Base-by-base conservation (phyloP, 2,797 vertebrate species). In the Gymnoscopelus microlampas region DNA sequence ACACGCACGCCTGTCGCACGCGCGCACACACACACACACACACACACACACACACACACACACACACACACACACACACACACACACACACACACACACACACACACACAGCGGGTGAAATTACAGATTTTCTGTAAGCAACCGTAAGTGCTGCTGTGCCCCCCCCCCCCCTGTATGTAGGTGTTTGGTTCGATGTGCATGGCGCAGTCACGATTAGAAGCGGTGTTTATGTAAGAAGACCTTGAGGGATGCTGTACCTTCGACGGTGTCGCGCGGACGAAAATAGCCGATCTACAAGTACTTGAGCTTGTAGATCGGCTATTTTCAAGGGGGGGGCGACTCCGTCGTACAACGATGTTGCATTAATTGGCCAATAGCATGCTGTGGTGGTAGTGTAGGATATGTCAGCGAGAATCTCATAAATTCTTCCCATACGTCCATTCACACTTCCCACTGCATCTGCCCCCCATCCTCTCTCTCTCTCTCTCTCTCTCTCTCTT, bases 181-280 rank as follows among this genome's bases (percentile, higher is more conserved):
- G 26, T 51, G 9, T 47, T 54, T 49, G 50, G 3, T 59, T 57
- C 50, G 56, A 58, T 78, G 59, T 75, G 79, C 72, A 64, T 59
- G 53, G 15, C 77, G 68, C 56, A 32, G 53, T 83, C 71, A 44
- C 84, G 79, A 81, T 84, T 72, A 71, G 62, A 74, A 63, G 50
- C 74, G 79, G 71, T 10, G 39, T 83, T 85, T 74, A 63, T 61
- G 77, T 72, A 78, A 83, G 62, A 44, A 44, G 39, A 44, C 69
- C 64, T 77, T 81, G 76, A 77, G 73, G 50, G 74, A 56, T 47
- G 47, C 59, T 60, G 32, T 74, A 78, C 39, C 58, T 44, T 9
- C 8, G 39, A 44, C 2, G 5, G 39, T 10, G 39, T 44, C 39
- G 10, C 39, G 39, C 8, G 9, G 39, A 7, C 39, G 39, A 8